A percentile compares a stretch with the other conserved stretches of the same genome.
Conservation (phyloP, 2,113 vertebrate genomes). For the Caretta caretta region DNA sequence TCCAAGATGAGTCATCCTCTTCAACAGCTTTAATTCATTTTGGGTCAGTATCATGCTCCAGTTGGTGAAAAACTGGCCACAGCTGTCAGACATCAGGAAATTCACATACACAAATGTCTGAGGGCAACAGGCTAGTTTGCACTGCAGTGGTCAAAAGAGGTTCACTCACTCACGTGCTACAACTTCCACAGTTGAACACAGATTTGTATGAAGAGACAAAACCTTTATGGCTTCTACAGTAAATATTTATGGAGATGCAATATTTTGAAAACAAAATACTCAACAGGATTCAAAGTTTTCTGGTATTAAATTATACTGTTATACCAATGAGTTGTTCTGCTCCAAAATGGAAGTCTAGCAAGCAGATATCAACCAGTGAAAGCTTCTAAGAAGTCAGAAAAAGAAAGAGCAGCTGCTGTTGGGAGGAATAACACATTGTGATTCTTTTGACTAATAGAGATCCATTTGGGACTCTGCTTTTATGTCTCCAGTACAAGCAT, state of each 20-base stretch:
- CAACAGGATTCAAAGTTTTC: neutral
- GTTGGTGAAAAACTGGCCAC: rapidly evolving
- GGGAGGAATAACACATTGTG: neutral
- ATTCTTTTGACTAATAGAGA: neutral
- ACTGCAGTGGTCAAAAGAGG: neutral
- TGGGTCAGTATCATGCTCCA: neutral
- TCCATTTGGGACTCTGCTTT: neutral
- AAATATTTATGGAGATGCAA: neutral
- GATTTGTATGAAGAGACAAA: neutral
- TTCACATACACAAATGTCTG: neutral
- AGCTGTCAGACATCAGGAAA: neutral
- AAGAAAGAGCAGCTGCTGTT: neutral
- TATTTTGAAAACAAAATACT: neutral
- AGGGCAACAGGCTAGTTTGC: rapidly evolving
- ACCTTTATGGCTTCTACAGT: neutral
- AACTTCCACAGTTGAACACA: neutral
- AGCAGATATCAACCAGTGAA: neutral
- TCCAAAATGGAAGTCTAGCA: neutral
- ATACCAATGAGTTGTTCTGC: neutral
- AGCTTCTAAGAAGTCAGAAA: neutral
- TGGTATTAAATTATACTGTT: neutral
- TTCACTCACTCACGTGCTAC: neutral
- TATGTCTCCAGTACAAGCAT: neutral
- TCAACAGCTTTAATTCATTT: neutral
- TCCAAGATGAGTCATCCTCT: neutral